Evolutionary conservation across 1,140 invertebrate species (phyloP), one percentile per base, ranked within the genome.

Genomic region (Copidosoma floridanum): DNA sequence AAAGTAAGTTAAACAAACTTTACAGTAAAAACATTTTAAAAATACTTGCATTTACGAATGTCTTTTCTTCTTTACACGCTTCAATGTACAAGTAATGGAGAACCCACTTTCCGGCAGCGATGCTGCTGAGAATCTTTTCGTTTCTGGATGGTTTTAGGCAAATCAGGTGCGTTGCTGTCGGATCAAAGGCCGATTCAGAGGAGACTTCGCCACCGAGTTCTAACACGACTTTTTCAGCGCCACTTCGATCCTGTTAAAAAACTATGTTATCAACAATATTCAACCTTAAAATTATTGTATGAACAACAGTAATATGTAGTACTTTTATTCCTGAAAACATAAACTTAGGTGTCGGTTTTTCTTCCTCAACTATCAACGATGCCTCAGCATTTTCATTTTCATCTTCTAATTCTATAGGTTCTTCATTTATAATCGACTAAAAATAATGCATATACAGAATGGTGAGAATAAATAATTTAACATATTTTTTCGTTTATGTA

Each of bases 71-170:
- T 18, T 84, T 72, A 52, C 87, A 91, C 43, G 86, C 82, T 12
- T 86, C 82, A 8, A 95, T 77, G 70, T 94, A 96, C 1, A 85
- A 85, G 2, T 86, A 84, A 70, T 93, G 89, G 8, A 96, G 73
- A 2, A 96, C 82, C 93, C 92, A 95, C 70, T 92, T 91, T 23
- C 94, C 94, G 0, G 89, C 83, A 0, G 94, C 93, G 35, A 96
- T 85, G 65, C 88, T 88, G 2, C 87, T 86, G 2, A 96, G 80
- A 76, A 91, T 85, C 78, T 95, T 95, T 81, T 96, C 93, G 72
- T 91, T 94, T 63, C 91, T 85, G 14, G 84, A 82, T 0, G 88
- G 87, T 60, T 84, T 85, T 20, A 85, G 76, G 59, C 90, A 88
- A 23, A 97, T 75, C 8, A 95, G 75, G 77, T 97, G 93, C 1